Percentiles rank a stretch among this genome's conserved stretches.
phyloP scores from a whole-genome alignment of 2,113 vertebrate species.

The Oceanites oceanicus region DNA sequence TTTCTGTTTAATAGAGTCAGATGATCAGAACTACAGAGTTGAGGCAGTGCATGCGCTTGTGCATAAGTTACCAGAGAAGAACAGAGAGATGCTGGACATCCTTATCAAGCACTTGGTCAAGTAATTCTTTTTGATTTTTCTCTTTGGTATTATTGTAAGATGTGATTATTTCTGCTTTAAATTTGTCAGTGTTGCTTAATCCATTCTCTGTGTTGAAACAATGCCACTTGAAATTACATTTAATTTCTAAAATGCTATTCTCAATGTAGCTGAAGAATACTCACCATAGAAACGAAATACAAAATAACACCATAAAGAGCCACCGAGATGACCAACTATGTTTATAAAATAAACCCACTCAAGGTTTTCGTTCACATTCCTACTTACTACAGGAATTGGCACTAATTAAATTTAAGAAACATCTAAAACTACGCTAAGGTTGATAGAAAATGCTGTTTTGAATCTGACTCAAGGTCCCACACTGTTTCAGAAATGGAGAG shows the following conservation, averaged over 20 bases:
- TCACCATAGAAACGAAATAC: not conserved
- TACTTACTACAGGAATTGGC: not conserved
- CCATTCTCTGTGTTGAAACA: not conserved
- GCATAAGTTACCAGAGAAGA: conserved; percentile 90
- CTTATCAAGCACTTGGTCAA: conserved; percentile 92
- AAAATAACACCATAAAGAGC: not conserved
- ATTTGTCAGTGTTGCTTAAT: not conserved
- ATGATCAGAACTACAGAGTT: conserved; percentile 95
- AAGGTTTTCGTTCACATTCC: not conserved
- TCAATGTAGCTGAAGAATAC: not conserved
- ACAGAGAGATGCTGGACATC: conserved; percentile 95
- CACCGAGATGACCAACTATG: not conserved
- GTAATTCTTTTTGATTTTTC: conserved; percentile 71
- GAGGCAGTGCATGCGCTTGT: conserved; percentile 91
- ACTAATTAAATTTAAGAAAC: not conserved
- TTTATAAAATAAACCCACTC: not conserved
- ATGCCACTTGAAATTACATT: not conserved
- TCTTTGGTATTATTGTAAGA: not conserved
- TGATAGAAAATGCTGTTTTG: not conserved
- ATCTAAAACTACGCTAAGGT: not conserved
- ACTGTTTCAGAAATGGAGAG: not conserved
- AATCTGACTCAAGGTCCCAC: not conserved
- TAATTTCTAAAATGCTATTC: not conserved
- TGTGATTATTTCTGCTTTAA: not conserved
- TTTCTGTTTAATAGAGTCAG: conserved; percentile 83